Percentiles rank a stretch among this genome's conserved stretches.
Conservation (phyloP, 2,888 invertebrate genomes). For the Cataglyphis livida region DNA sequence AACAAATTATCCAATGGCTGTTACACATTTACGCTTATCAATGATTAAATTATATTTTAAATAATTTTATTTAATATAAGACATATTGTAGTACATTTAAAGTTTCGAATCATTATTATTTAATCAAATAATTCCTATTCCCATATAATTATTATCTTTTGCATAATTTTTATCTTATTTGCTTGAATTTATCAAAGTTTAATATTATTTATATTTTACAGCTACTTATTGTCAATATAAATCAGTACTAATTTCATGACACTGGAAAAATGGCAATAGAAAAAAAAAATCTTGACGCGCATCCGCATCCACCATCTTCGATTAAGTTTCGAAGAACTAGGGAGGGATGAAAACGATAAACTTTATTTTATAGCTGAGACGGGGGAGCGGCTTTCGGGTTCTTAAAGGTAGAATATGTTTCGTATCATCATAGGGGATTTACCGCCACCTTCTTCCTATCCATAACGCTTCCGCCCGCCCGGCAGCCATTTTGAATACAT, state of each 20-base stretch:
- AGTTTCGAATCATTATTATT: slow-evolving; percentile 1
- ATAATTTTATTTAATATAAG: not conserved
- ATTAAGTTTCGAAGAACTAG: slow-evolving; percentile 49
- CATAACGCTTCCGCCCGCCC: slow-evolving; percentile 76
- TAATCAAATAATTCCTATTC: not conserved
- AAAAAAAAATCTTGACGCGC: slow-evolving; percentile 9
- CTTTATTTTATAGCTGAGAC: slow-evolving; percentile 84
- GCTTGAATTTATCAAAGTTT: not conserved
- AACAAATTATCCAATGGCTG: slow-evolving; percentile 73
- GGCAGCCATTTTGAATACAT: slow-evolving; percentile 86
- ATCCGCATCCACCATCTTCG: slow-evolving; percentile 67
- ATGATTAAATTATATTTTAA: not conserved
- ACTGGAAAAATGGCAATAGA: slow-evolving; percentile 6
- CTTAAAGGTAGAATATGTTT: slow-evolving; percentile 85
- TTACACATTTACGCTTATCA: not conserved
- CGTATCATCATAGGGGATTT: slow-evolving; percentile 85
- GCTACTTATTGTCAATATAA: not conserved
- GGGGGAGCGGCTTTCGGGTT: slow-evolving; percentile 72
- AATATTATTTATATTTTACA: not conserved
- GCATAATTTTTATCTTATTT: not conserved
- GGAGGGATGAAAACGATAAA: slow-evolving; percentile 81
- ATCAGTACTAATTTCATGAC: not conserved
- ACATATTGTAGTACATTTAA: not conserved
- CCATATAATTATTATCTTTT: not conserved
- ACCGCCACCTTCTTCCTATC: slow-evolving; percentile 81